A percentile compares a stretch with the other conserved stretches of the same genome.
phyloP scores from a whole-genome alignment of 2,797 vertebrate genomes.

The Hydrophis major region DNA sequence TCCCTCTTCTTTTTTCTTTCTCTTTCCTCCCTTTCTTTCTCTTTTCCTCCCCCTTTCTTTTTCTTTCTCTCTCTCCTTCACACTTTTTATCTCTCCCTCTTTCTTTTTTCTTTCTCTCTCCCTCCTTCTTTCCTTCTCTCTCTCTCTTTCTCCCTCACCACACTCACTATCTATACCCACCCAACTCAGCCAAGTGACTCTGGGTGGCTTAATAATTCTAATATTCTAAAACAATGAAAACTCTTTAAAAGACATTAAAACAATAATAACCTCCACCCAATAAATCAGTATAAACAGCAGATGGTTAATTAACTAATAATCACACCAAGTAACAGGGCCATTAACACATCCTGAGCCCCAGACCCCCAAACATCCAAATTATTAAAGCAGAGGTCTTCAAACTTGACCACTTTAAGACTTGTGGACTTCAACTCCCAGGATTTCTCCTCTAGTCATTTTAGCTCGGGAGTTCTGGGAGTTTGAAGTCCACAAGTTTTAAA shows the following conservation, averaged over 20 bases:
- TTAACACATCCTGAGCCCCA: neutral
- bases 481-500: too few relatives aligned
- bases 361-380: neutral
- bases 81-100: too few relatives aligned
- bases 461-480: too few relatives aligned
- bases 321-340: neutral
- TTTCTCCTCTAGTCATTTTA: too few relatives aligned
- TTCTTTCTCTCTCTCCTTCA: too few relatives aligned
- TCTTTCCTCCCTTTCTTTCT: too few relatives aligned
- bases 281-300: neutral
- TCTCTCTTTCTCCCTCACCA: neutral
- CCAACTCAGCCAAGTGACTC: neutral
- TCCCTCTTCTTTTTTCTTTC: too few relatives aligned
- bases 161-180: neutral
- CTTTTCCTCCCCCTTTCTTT: too few relatives aligned
- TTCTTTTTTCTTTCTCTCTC: too few relatives aligned
- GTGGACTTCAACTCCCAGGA: too few relatives aligned
- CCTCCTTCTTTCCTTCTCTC: too few relatives aligned
- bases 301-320: neutral
- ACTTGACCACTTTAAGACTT: too few relatives aligned
- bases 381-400: neutral
- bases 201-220: neutral
- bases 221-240: neutral
- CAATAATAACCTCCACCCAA: neutral
- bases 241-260: neutral